Conservation (phyloP, 2,888 invertebrate species). For the Bombyx huttoni region DNA sequence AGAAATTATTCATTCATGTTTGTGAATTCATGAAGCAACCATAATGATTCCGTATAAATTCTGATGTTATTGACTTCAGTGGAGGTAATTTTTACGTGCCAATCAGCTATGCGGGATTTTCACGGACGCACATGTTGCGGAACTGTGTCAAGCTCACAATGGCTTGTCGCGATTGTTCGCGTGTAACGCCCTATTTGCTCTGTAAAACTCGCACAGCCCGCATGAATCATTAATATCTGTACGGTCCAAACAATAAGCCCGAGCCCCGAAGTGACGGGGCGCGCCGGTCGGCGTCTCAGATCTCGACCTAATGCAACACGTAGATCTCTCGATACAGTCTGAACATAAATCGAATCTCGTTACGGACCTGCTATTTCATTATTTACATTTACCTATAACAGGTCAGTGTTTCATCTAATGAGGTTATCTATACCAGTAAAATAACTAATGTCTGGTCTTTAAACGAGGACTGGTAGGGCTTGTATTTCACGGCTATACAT, state of each 20-base stretch:
- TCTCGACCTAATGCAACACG: slow-evolving; percentile 45
- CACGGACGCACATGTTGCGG: slow-evolving; percentile 22
- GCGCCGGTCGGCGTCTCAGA: slow-evolving; percentile 53
- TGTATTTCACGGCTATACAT: background rate
- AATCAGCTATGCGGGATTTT: slow-evolving; percentile 11
- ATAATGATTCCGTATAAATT: no score
- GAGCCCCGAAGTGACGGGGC: slow-evolving; percentile 56
- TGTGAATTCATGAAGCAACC: no score
- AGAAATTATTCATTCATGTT: no score
- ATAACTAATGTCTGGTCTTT: slow-evolving; percentile 20
- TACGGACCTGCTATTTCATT: slow-evolving; percentile 52
- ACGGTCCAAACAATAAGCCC: slow-evolving; percentile 51
- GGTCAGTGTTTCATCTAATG: slow-evolving; percentile 54
- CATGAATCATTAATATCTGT: slow-evolving; percentile 58
- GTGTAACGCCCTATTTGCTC: slow-evolving; percentile 60
- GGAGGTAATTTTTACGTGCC: slow-evolving; percentile 6
- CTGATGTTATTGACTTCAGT: slow-evolving; percentile 18
- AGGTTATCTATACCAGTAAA: slow-evolving; percentile 35
- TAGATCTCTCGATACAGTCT: slow-evolving; percentile 48
- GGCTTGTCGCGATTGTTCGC: slow-evolving; percentile 40
- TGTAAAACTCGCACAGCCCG: slow-evolving; percentile 46
- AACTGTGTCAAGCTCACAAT: slow-evolving; percentile 55
- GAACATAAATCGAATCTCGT: slow-evolving; percentile 58
- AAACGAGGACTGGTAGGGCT: background rate
- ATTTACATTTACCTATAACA: slow-evolving; percentile 46